phyloP scores from a whole-genome alignment of 2,113 vertebrate genomes.

The Xiphophorus hellerii region DNA sequence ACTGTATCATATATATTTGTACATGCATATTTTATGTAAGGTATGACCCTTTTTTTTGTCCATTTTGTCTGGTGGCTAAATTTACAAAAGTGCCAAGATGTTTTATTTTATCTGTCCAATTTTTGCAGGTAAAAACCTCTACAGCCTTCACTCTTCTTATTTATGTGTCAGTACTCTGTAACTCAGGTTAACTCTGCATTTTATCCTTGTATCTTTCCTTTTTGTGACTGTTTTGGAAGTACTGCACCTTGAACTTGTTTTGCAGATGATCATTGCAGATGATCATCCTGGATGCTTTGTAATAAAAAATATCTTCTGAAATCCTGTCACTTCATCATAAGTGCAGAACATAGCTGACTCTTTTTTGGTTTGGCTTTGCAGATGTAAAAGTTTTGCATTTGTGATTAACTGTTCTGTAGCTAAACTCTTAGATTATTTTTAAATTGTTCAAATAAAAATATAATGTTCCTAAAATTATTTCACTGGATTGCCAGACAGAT shows the following conservation, averaged over 20 bases:
- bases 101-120: slow-evolving; percentile 34
- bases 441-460: background rate
- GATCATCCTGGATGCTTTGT: slow-evolving; percentile 46
- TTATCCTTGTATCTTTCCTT: slow-evolving; percentile 38
- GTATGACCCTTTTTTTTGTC: slow-evolving; percentile 1
- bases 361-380: no score
- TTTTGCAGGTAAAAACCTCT: slow-evolving; percentile 5
- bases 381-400: background rate
- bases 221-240: slow-evolving; percentile 40
- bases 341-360: background rate
- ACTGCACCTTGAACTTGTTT: slow-evolving; percentile 58
- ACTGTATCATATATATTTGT: slow-evolving; percentile 9
- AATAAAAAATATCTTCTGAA: slow-evolving; percentile 38
- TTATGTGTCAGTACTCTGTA: slow-evolving; percentile 34
- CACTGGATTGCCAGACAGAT: no score
- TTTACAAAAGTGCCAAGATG: slow-evolving; percentile 44
- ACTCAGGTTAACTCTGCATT: slow-evolving; percentile 69
- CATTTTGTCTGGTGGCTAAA: slow-evolving; percentile 11
- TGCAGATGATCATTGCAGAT: slow-evolving; percentile 54
- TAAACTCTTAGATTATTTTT: background rate
- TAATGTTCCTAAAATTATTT: background rate
- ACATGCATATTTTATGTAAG: background rate
- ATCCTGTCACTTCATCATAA: background rate
- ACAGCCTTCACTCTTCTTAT: slow-evolving; percentile 15
- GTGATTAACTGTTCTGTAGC: background rate